phyloP scores from a whole-genome alignment of 2,797 vertebrate genomes.

The Poecilia gillii region DNA sequence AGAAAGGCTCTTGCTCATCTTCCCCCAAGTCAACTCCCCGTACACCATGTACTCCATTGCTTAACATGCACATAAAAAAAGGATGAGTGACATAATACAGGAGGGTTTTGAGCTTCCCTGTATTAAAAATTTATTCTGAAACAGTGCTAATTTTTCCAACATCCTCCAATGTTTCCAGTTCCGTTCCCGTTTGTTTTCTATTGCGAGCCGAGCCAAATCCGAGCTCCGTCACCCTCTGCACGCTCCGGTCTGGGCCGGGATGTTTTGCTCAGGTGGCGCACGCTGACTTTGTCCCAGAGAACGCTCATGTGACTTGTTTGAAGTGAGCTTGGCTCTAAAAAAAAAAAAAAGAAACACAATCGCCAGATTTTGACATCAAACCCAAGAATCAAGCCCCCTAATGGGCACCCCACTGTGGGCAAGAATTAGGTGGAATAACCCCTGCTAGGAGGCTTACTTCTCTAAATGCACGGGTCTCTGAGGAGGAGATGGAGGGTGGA shows the following conservation, averaged over 20 bases:
- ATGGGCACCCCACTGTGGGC: slow-evolving; percentile 80
- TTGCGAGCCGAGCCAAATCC: slow-evolving; percentile 13
- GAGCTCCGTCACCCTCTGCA: not conserved
- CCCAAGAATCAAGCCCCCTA: slow-evolving; percentile 78
- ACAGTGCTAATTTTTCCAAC: slow-evolving; percentile 46
- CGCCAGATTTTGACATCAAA: slow-evolving; percentile 82
- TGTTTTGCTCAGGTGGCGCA: slow-evolving; percentile 68
- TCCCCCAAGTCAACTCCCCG: slow-evolving; percentile 33
- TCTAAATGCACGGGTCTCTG: slow-evolving; percentile 74
- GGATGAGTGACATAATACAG: slow-evolving; percentile 47
- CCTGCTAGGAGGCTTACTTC: slow-evolving; percentile 79
- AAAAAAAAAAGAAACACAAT: slow-evolving; percentile 58
- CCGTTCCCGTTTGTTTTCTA: slow-evolving; percentile 27
- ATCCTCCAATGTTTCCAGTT: slow-evolving; percentile 37
- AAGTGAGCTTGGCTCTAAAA: slow-evolving; percentile 77
- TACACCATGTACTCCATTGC: slow-evolving; percentile 28
- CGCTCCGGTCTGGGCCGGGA: slow-evolving; percentile 24
- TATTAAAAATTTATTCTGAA: slow-evolving; percentile 43
- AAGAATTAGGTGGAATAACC: slow-evolving; percentile 80
- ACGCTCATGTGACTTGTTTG: slow-evolving; percentile 70
- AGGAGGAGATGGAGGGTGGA: slow-evolving; percentile 56
- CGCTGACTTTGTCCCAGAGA: slow-evolving; percentile 60
- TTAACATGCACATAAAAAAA: slow-evolving; percentile 49
- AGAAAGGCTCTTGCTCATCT: slow-evolving; percentile 51
- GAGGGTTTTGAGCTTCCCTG: slow-evolving; percentile 38